Evolutionary conservation across 1,140 invertebrate species (phyloP).

Genomic region (Phocides pigmalion): DNA sequence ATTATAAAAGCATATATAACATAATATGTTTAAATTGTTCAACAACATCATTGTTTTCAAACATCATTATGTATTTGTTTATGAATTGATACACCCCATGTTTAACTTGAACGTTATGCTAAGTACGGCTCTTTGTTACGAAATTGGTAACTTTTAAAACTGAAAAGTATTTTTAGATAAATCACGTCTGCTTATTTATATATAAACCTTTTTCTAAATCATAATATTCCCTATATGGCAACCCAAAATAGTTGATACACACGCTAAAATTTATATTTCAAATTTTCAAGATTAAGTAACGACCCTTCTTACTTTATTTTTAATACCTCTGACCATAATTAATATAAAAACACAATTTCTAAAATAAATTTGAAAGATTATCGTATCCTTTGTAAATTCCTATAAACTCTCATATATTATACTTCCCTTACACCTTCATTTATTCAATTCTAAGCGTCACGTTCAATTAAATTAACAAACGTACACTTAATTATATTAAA

Average conservation of each 20-base stretch:
- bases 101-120: conserved; percentile 31
- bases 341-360: not conserved
- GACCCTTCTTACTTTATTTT: not conserved
- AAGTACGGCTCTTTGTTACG: conserved; percentile 37
- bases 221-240: conserved; percentile 38
- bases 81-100: too few relatives aligned
- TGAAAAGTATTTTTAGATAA: conserved; percentile 45
- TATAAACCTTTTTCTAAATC: conserved; percentile 54
- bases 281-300: conserved; percentile 3
- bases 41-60: too few relatives aligned
- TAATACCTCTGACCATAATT: not conserved
- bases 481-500: not conserved
- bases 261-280: conserved; percentile 18
- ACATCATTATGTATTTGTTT: too few relatives aligned
- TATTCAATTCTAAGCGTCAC: too few relatives aligned
- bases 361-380: not conserved
- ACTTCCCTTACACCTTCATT: not conserved
- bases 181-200: conserved; percentile 61
- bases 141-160: conserved; percentile 36
- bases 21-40: too few relatives aligned
- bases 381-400: not conserved
- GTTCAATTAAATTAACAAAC: not conserved
- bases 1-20: too few relatives aligned
- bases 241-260: conserved; percentile 11
- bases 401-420: not conserved